Base-by-base conservation (phyloP, 2,797 vertebrate species). In the Setipinna tenuifilis region DNA sequence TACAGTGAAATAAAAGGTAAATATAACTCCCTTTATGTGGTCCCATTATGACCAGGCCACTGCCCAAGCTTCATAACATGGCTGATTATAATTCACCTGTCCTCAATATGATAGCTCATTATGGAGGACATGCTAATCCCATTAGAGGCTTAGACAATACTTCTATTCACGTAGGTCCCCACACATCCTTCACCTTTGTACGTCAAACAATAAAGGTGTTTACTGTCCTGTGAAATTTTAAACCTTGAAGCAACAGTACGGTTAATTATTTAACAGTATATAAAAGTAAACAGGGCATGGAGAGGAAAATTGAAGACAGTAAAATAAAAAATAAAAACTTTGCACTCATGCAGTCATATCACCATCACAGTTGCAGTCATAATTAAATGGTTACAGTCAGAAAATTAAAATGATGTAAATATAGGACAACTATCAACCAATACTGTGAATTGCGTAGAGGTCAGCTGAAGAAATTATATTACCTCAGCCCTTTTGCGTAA, bases 401-500 rank as follows among this genome's bases (percentile, higher is more conserved):
- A 41, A 14, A 35, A 41, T 75, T 12, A 35, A 41, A 75, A 75
- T 35, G 3, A 75, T 41, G 12, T 41, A 41, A 31, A 78, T 44
- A 78, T 19, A 14, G 25, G 4, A 35, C 11, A 41, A 21, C 35
- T 44, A 17, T 78, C 71, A 78, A 78, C 35, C 31, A 21, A 21
- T 78, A 28, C 25, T 28, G 11, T 78, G 19, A 78, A 78, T 31
- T 31, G 35, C 35, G 12, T 16, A 78, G 4, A 75, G 31, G 16
- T 48, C 61, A 23, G 0, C 71, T 19, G 19, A 80, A 25, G 86
- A 84, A 59, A 19, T 81, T 21, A 0, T 25, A 3, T 48, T 95
- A 96, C 96, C 95, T 96, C 96, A 90, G 91, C 92, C 89, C 95
- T 95, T 87, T 92, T 94, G 86, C 90, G 95, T 14, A 97, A 94